A percentile compares a stretch with the other conserved stretches of the same genome.
Evolutionary conservation across 1,140 invertebrate genomes (phyloP).

Genomic region (Dreissena polymorpha): DNA sequence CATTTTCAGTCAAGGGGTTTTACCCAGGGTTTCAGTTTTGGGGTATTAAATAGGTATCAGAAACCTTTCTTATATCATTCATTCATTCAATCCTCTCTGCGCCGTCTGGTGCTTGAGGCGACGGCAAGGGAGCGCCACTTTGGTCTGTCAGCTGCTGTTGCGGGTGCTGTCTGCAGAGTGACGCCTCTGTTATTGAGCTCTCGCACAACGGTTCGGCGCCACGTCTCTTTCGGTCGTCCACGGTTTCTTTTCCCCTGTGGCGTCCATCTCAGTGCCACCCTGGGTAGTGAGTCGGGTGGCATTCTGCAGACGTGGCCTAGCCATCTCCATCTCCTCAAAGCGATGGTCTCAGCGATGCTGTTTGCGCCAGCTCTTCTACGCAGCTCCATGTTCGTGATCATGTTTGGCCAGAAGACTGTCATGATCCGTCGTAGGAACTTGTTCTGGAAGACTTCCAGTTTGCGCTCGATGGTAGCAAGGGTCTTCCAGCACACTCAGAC

Average conservation of each 20-base stretch:
- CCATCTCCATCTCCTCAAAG: conserved; percentile 1
- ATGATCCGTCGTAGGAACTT: not conserved
- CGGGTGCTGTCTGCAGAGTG: not conserved
- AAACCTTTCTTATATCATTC: too few species aligned
- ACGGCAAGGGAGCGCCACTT: not conserved
- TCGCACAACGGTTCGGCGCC: too few species aligned
- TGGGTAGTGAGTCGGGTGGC: conserved; percentile 22
- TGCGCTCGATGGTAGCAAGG: not conserved
- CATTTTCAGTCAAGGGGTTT: too few species aligned
- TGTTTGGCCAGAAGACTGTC: not conserved
- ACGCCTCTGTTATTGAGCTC: not conserved
- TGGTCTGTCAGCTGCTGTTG: not conserved
- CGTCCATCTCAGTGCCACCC: conserved; percentile 30
- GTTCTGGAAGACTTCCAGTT: conserved; percentile 4
- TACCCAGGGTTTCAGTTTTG: too few species aligned
- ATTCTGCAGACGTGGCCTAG: conserved; percentile 14
- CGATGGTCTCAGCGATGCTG: too few species aligned
- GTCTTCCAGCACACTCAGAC: conserved; percentile 34
- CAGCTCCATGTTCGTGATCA: not conserved
- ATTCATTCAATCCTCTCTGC: not conserved
- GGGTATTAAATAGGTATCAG: too few species aligned
- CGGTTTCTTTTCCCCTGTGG: conserved; percentile 25
- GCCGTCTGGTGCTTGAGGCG: conserved; percentile 14
- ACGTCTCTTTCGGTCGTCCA: not conserved
- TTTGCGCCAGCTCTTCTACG: not conserved